These are phyloP conservation scores for Chrosomus eos DNA, from an alignment of 2,797 vertebrate genomes.

Conservation along the genomic window DNA sequence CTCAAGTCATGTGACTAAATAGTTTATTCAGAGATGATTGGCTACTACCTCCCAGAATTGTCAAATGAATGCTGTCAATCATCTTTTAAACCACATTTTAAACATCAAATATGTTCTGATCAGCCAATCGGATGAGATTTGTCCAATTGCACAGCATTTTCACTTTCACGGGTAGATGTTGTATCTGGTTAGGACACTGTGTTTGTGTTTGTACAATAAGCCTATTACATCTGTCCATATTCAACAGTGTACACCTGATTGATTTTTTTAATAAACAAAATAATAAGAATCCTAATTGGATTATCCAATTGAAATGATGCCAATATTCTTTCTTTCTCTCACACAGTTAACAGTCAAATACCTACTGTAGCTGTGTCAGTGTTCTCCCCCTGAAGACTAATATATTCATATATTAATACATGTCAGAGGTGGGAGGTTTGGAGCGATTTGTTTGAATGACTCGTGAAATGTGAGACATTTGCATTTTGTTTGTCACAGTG, in stretches of 20 bases:
- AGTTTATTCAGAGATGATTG: background rate
- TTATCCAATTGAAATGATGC: conserved; percentile 13
- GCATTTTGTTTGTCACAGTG: conserved; percentile 40
- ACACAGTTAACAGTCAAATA: conserved; percentile 24
- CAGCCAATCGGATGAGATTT: background rate
- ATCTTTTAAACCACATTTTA: background rate
- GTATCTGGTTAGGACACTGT: background rate
- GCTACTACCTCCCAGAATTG: background rate
- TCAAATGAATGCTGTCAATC: background rate
- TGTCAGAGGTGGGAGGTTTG: conserved; percentile 40
- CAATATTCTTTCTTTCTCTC: conserved; percentile 35
- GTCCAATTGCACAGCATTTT: background rate
- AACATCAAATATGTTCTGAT: background rate
- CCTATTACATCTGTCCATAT: background rate
- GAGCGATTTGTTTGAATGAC: conserved; percentile 46
- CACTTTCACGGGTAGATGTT: background rate
- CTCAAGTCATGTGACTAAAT: background rate
- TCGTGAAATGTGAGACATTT: conserved; percentile 51
- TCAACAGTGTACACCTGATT: conserved; percentile 6
- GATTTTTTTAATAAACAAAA: conserved; percentile 16
- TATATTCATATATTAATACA: conserved; percentile 52
- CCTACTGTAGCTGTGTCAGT: conserved; percentile 40
- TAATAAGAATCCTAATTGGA: conserved; percentile 27
- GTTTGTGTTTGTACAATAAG: conserved; percentile 1
- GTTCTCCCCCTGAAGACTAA: conserved; percentile 39